Conservation (phyloP, 2,113 vertebrate species). For the Chinchilla lanigera region DNA sequence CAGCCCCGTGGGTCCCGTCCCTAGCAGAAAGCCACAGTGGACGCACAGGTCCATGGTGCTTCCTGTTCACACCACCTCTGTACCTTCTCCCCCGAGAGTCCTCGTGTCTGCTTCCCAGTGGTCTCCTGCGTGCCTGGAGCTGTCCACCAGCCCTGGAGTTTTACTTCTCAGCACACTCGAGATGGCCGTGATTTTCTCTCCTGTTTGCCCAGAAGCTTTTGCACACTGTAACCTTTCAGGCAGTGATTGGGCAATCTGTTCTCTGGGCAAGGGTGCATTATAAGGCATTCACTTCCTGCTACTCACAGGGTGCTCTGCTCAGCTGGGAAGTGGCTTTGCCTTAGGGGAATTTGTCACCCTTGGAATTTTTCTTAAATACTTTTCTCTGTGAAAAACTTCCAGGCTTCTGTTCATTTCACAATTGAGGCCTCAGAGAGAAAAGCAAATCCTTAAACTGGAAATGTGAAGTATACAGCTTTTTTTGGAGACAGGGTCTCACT, state of each 20-base stretch:
- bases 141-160: neutral
- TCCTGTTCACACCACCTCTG: neutral
- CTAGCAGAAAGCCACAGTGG: constrained; percentile 69
- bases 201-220: constrained; percentile 33
- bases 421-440: constrained; percentile 22
- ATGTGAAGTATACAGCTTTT: no score
- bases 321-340: constrained; percentile 47
- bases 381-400: constrained; percentile 54
- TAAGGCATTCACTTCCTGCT: constrained; percentile 66
- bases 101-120: neutral
- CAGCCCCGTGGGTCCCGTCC: constrained; percentile 55
- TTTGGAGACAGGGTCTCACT: no score
- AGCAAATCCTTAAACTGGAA: neutral
- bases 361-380: constrained; percentile 60
- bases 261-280: constrained; percentile 60
- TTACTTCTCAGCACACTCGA: no score
- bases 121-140: fast-evolving
- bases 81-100: fast-evolving
- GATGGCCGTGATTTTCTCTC: neutral
- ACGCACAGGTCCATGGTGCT: neutral
- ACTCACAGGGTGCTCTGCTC: neutral
- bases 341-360: constrained; percentile 57
- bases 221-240: neutral
- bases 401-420: constrained; percentile 30
- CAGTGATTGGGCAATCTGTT: constrained; percentile 58